Evolutionary conservation across 1,140 invertebrate species (phyloP).

Genomic region (Colletes gigas): DNA sequence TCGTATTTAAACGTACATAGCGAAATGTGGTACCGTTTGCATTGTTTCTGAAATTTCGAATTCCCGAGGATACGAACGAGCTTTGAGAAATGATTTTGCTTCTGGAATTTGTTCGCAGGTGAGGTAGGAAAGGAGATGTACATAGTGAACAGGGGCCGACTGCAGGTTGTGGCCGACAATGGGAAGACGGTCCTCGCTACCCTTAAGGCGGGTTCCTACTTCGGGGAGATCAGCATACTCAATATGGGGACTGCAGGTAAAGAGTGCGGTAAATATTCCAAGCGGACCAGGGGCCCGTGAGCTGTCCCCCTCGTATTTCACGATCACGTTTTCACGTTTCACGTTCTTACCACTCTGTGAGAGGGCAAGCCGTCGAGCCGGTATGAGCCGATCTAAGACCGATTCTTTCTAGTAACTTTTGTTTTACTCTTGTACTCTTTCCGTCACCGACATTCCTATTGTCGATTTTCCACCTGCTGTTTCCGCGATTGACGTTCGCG

Average conservation of each 20-base stretch:
- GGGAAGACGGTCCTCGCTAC: constrained; percentile 98
- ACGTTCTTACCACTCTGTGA: constrained; percentile 75
- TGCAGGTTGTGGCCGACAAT: constrained; percentile 98
- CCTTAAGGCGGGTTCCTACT: constrained; percentile 98
- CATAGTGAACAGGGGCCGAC: constrained; percentile 97
- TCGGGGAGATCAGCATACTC: constrained; percentile 99
- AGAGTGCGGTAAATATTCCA: constrained; percentile 95
- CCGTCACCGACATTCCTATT: constrained; percentile 54
- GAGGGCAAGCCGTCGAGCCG: constrained; percentile 76
- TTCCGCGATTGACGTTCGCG: constrained; percentile 47
- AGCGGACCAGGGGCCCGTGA: constrained; percentile 81
- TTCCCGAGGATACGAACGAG: too few species aligned
- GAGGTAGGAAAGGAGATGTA: constrained; percentile 99
- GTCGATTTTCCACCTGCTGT: constrained; percentile 49
- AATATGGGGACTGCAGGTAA: constrained; percentile 99
- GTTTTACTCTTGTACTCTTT: constrained; percentile 41
- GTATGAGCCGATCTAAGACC: constrained; percentile 78
- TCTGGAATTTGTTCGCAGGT: constrained; percentile 83
- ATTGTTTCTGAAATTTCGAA: too few species aligned
- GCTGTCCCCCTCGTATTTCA: constrained; percentile 77
- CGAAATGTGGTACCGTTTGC: too few species aligned
- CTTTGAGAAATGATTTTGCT: too few species aligned
- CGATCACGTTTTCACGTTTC: constrained; percentile 78
- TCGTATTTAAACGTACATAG: too few species aligned
- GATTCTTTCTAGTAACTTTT: constrained; percentile 65